phyloP scores from a whole-genome alignment of 2,888 invertebrate species.

The Junonia oenone region DNA sequence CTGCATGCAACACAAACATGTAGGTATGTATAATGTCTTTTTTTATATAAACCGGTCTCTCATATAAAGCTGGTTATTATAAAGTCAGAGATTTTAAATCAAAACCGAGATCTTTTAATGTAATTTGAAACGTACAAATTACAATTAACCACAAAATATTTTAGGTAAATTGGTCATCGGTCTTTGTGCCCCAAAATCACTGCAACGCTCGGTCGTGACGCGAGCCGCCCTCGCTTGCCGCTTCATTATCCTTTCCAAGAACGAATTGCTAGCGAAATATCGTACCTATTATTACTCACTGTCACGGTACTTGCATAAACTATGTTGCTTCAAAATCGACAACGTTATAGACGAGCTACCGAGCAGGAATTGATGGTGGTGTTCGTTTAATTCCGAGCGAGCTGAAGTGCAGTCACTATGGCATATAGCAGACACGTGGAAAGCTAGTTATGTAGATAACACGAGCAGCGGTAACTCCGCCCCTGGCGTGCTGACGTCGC shows the following conservation, averaged over 20 bases:
- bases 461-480: constrained; percentile 27
- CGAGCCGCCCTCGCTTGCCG: constrained; percentile 42
- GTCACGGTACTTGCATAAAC: constrained; percentile 37
- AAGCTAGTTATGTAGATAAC: constrained; percentile 14
- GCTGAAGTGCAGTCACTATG: constrained; percentile 1
- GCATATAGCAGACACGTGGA: constrained; percentile 13
- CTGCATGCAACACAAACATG: constrained; percentile 45
- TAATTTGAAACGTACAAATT: background rate
- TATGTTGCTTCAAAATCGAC: background rate
- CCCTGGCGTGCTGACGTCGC: constrained; percentile 38
- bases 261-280: constrained; percentile 42
- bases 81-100: background rate
- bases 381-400: background rate
- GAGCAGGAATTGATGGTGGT: background rate
- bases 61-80: background rate
- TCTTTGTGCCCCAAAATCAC: background rate
- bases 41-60: background rate
- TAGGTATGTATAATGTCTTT: constrained; percentile 4
- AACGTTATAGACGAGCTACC: background rate
- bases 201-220: constrained; percentile 37
- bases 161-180: background rate
- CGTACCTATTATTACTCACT: constrained; percentile 40
- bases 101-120: background rate
- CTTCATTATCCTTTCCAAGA: constrained; percentile 52
- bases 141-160: too few relatives aligned